Base-by-base conservation (phyloP, 2,113 vertebrate species). In the Hydropotes inermis region DNA sequence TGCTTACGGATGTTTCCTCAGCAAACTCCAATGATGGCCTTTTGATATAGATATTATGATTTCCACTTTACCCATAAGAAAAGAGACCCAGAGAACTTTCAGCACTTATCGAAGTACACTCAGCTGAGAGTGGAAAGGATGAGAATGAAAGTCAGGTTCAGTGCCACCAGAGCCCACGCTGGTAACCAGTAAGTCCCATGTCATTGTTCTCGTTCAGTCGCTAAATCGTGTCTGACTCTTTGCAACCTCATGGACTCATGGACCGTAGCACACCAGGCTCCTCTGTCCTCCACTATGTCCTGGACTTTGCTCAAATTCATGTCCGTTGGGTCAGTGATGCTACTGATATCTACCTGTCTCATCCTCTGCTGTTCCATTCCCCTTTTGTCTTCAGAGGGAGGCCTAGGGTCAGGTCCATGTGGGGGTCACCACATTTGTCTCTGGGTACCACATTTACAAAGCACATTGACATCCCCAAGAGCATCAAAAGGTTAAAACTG, bases 371-470 rank as follows among this genome's bases (percentile, higher is more conserved):
- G 12, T 39, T 76, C 39, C 0, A 0, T 74, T 43, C 39, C 43
- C 6, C 70, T 43, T 76, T 76, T 39, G 39, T 43, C 39, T 43
- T 76, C 70, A 76, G 27, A 23, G 16, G 10, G 2, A 84, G 43
- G 45, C 55, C 25, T 30, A 4, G 0, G 6, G 2, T 9, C 13
- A 23, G 67, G 12, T 3, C n/a, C 17, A 1, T 0, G 11, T 36
- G 43, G 0, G 12, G 54, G 50, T 30, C 61, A 8, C 30, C 84
- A 25, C 27, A 1, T 47, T 54, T 55, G 43, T 60, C 87, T 89
- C 89, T 91, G 84, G 61, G 28, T 6, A 45, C 28, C 33, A 28
- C 28, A 16, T 47, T 74, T 91, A 74, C 52, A 82, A 93, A n/a
- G 30, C 14, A n/a, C 0, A 0, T 8, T 33, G 9, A 86, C 43